phyloP scores from a whole-genome alignment of 2,797 vertebrate species.

The Pipistrellus nathusii region DNA sequence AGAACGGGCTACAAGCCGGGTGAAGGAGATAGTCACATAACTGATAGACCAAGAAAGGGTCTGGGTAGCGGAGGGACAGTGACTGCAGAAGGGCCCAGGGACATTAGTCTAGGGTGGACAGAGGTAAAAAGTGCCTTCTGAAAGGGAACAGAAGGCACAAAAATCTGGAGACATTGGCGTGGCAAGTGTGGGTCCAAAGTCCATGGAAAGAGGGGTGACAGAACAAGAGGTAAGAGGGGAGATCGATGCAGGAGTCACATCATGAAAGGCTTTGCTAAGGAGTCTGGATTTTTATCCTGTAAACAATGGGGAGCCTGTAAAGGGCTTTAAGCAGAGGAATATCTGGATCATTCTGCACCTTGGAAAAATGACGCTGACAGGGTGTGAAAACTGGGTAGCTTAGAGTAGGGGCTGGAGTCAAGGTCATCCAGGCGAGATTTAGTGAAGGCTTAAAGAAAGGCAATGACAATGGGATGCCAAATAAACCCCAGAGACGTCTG shows the following conservation, averaged over 20 bases:
- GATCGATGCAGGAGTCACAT: not conserved
- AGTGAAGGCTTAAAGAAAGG: not conserved
- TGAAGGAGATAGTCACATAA: not conserved
- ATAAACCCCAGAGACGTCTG: not conserved
- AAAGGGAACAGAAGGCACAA: slow-evolving; percentile 3
- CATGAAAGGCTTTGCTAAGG: not conserved
- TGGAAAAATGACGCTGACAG: not conserved
- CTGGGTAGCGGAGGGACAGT: not conserved
- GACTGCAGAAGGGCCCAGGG: not conserved
- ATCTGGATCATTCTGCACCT: not conserved
- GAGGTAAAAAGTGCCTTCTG: not conserved
- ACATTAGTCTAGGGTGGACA: not conserved
- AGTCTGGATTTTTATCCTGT: not conserved
- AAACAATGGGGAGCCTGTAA: not conserved
- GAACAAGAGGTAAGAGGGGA: not conserved
- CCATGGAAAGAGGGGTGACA: not conserved
- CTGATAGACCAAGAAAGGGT: not conserved
- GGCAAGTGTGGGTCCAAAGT: not conserved
- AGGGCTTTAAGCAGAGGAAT: not conserved
- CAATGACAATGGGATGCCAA: not conserved
- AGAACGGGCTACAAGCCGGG: not conserved
- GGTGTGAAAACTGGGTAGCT: not conserved
- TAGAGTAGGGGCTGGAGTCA: not conserved
- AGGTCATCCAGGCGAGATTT: not conserved
- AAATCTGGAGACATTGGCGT: not conserved